phyloP scores from a whole-genome alignment of 92 coral and sea anemone species.

The Heteractis magnifica region DNA sequence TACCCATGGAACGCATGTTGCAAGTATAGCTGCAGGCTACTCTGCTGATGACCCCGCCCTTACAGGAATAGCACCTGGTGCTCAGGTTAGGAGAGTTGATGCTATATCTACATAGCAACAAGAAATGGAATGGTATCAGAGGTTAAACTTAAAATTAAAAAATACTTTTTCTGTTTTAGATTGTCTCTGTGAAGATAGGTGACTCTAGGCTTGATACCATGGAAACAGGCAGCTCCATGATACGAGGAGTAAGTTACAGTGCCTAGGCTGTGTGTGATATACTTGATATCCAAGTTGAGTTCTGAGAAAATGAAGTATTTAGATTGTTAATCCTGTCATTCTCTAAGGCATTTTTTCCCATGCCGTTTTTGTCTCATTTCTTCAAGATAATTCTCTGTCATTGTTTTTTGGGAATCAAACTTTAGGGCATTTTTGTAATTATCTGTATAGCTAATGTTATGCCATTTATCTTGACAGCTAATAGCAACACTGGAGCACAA shows the following conservation, averaged over 20 bases:
- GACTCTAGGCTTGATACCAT: conserved; percentile 90
- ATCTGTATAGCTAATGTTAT: neutral
- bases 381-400: too few species aligned
- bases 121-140: neutral
- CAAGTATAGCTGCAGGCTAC: conserved; percentile 97
- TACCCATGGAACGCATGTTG: conserved; percentile 96
- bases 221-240: conserved; percentile 95
- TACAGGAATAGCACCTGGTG: conserved; percentile 98
- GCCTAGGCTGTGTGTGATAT: too few species aligned
- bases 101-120: neutral
- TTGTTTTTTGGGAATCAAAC: too few species aligned
- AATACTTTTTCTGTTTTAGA: conserved; percentile 35
- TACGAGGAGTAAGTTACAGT: conserved; percentile 74
- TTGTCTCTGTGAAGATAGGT: conserved; percentile 91
- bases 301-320: too few species aligned
- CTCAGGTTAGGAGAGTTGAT: conserved; percentile 67
- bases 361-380: too few species aligned
- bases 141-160: neutral
- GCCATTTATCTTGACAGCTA: conserved; percentile 49
- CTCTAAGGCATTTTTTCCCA: too few species aligned
- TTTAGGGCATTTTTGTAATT: too few species aligned
- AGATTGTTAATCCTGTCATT: too few species aligned
- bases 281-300: too few species aligned
- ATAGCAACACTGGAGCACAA: conserved; percentile 84
- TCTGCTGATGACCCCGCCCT: conserved; percentile 91